A percentile compares a stretch with the other conserved stretches of the same genome.
Evolutionary conservation across 2,888 invertebrate genomes (phyloP).

Genomic region (Caenorhabditis sp.): DNA sequence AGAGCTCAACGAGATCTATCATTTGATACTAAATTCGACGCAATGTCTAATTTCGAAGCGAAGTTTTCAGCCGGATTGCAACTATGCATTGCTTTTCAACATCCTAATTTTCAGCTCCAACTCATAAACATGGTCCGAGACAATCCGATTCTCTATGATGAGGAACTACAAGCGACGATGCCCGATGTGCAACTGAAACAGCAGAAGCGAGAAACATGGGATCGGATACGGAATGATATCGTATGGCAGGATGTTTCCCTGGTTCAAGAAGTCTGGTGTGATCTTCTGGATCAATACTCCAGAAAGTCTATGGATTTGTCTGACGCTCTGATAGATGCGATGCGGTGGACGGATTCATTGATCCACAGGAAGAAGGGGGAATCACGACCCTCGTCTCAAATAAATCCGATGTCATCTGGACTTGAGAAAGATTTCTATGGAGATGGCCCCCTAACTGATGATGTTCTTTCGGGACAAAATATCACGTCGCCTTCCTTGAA

Average conservation of each 20-base stretch:
- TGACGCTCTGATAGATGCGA: conserved; percentile 31
- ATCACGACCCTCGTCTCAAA: conserved; percentile 41
- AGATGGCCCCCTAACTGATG: conserved; percentile 28
- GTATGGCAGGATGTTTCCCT: conserved; percentile 47
- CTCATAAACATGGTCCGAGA: conserved; percentile 47
- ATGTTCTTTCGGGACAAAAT: conserved; percentile 29
- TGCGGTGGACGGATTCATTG: conserved; percentile 43
- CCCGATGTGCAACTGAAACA: conserved; percentile 25
- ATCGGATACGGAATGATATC: conserved; percentile 39
- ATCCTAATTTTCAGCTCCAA: conserved; percentile 31
- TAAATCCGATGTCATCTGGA: conserved; percentile 26
- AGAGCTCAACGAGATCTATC: too few relatives aligned
- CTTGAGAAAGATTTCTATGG: conserved; percentile 46
- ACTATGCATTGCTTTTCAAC: background rate
- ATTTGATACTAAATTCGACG: too few relatives aligned
- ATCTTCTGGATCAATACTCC: conserved; percentile 47
- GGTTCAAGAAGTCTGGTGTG: conserved; percentile 43
- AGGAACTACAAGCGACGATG: conserved; percentile 20
- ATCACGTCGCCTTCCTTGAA: conserved; percentile 25
- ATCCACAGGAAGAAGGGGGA: conserved; percentile 30
- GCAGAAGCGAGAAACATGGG: conserved; percentile 49
- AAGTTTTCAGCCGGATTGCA: too few relatives aligned
- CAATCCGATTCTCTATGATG: conserved; percentile 40
- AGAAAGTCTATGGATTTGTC: conserved; percentile 28
- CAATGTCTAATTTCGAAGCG: too few relatives aligned